Percentiles rank a stretch among this genome's conserved stretches.
These are phyloP conservation scores for Drosophila mayri DNA, from an alignment of 1,140 invertebrate genomes.

Conservation along the genomic window DNA sequence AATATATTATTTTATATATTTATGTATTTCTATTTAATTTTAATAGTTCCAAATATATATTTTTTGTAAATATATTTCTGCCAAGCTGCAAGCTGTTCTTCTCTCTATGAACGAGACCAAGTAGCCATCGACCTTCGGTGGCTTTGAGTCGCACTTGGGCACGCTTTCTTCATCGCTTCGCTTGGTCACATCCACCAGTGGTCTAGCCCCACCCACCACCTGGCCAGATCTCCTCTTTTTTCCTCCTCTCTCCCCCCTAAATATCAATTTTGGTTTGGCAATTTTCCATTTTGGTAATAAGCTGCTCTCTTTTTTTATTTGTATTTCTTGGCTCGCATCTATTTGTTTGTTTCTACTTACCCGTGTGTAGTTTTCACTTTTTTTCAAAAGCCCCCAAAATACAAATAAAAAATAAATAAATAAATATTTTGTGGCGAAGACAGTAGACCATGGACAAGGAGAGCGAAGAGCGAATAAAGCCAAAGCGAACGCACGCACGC, in stretches of 20 bases:
- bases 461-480: slow-evolving; percentile 3
- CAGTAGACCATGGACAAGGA: slow-evolving; percentile 7
- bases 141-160: slow-evolving; percentile 54
- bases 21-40: too few species aligned
- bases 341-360: slow-evolving; percentile 39
- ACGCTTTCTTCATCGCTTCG: slow-evolving; percentile 78
- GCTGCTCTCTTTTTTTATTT: slow-evolving; percentile 30
- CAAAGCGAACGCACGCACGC: slow-evolving; percentile 35
- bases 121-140: slow-evolving; percentile 60
- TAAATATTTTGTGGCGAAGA: slow-evolving; percentile 9
- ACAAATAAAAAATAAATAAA: slow-evolving; percentile 4
- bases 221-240: slow-evolving; percentile 8
- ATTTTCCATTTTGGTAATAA: slow-evolving; percentile 48
- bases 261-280: slow-evolving; percentile 34
- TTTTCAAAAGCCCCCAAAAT: slow-evolving; percentile 47
- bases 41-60: too few species aligned
- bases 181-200: slow-evolving; percentile 65
- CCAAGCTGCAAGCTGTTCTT: not conserved
- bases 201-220: slow-evolving; percentile 30
- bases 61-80: not conserved
- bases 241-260: not conserved
- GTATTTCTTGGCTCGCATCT: slow-evolving; percentile 27
- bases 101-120: slow-evolving; percentile 15
- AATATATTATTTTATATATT: too few species aligned
- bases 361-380: slow-evolving; percentile 64